Conservation (phyloP, 2,113 vertebrate species). For the Galeopterus variegatus region DNA sequence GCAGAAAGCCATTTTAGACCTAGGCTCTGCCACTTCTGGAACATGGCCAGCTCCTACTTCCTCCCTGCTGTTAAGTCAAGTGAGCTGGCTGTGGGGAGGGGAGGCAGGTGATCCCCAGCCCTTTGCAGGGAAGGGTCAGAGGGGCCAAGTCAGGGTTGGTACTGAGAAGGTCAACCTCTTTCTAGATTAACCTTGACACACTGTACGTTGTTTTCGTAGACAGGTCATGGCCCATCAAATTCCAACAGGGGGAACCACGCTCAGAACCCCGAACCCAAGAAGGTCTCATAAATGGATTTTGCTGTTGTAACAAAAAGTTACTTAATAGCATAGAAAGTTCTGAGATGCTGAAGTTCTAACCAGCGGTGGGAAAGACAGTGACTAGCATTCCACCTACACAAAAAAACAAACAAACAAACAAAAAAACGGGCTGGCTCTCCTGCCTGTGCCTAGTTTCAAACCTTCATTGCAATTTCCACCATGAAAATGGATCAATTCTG, state of each 20-base stretch:
- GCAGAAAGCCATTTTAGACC: too few relatives aligned
- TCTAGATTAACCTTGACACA: background rate
- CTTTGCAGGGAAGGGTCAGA: background rate
- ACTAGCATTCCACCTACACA: background rate
- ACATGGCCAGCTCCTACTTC: background rate
- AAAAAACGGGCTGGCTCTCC: conserved; percentile 27
- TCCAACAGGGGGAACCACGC: background rate
- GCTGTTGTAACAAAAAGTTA: background rate
- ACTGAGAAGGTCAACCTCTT: background rate
- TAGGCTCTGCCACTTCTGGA: background rate
- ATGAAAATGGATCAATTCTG: conserved; percentile 85
- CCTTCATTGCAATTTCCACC: conserved; percentile 82
- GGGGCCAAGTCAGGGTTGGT: too few relatives aligned
- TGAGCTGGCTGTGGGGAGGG: fast-evolving
- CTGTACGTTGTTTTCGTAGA: background rate
- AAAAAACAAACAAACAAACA: too few relatives aligned
- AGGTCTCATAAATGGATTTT: background rate
- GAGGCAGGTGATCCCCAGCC: too few relatives aligned
- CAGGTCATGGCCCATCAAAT: background rate
- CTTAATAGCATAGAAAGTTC: background rate
- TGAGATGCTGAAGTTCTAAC: background rate
- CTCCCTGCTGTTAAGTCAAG: background rate
- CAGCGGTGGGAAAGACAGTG: background rate
- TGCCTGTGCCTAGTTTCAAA: conserved; percentile 83
- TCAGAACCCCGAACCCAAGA: background rate